Evolutionary conservation across 2,797 vertebrate species (phyloP).

Genomic region (Picus viridis): DNA sequence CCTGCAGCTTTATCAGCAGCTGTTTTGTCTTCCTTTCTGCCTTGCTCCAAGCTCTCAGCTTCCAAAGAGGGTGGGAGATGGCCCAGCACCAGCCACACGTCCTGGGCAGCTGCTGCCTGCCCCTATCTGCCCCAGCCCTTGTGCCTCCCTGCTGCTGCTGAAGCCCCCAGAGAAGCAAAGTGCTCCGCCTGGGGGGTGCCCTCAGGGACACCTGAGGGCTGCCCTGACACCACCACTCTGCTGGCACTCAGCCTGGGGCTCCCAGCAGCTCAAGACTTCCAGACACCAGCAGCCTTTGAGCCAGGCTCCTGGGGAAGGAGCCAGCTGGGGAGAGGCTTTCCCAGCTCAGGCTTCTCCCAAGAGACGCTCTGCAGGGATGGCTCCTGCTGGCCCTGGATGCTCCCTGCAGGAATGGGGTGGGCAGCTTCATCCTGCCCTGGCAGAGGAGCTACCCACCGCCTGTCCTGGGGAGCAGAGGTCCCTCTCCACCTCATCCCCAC

Average conservation of each 20-base stretch:
- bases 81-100: constrained; percentile 38
- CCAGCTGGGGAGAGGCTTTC: not conserved
- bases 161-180: not conserved
- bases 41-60: not conserved
- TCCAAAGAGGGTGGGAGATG: constrained; percentile 53
- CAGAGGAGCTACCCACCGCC: not conserved
- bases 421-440: not conserved
- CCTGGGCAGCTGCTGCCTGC: constrained; percentile 53
- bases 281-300: not conserved
- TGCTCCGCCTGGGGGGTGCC: not conserved
- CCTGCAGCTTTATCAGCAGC: constrained; percentile 32
- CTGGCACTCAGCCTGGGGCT: not conserved
- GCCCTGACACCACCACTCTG: no score
- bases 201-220: not conserved
- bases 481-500: not conserved
- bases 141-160: not conserved
- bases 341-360: not conserved
- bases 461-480: not conserved
- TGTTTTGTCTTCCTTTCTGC: constrained; percentile 15
- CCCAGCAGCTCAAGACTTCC: not conserved
- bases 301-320: not conserved
- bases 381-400: not conserved
- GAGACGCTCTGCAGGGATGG: not conserved
- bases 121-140: constrained; percentile 37
- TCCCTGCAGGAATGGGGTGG: not conserved